phyloP scores from a whole-genome alignment of 2,113 vertebrate species.

The Tragulus kanchil region DNA sequence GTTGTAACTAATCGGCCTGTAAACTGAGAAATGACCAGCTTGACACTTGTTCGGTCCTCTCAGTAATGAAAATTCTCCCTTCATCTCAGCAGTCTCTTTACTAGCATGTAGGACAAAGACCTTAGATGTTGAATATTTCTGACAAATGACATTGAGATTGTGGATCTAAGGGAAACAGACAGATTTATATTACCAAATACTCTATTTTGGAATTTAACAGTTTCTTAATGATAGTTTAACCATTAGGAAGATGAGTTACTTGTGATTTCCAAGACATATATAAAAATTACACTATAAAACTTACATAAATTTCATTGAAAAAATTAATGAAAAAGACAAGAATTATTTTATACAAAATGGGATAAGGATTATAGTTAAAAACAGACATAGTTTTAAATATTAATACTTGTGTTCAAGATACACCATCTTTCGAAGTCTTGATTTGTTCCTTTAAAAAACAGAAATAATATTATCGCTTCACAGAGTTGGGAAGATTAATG shows the following conservation, averaged over 20 bases:
- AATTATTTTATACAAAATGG: neutral
- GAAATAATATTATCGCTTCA: neutral
- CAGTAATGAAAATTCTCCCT: conserved; percentile 31
- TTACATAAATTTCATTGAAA: neutral
- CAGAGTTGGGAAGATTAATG: neutral
- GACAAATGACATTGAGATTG: conserved; percentile 30
- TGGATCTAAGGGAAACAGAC: neutral
- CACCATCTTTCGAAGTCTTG: neutral
- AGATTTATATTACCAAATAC: neutral
- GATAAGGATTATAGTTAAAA: neutral
- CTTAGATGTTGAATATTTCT: conserved; percentile 12
- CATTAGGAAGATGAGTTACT: neutral
- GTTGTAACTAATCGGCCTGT: conserved; percentile 51
- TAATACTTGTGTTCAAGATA: neutral
- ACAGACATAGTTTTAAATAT: neutral
- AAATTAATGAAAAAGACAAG: neutral
- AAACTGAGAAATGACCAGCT: conserved; percentile 74
- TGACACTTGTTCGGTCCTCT: conserved; percentile 32
- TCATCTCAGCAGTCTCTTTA: conserved; percentile 34
- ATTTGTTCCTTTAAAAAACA: neutral
- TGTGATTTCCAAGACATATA: neutral
- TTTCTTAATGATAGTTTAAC: neutral
- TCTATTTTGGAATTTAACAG: neutral
- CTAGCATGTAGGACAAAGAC: neutral
- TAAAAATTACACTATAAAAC: neutral